Percentiles rank a stretch among this genome's conserved stretches.
Evolutionary conservation across 2,888 invertebrate species (phyloP).

Genomic region (Leptopterna dolabrata): DNA sequence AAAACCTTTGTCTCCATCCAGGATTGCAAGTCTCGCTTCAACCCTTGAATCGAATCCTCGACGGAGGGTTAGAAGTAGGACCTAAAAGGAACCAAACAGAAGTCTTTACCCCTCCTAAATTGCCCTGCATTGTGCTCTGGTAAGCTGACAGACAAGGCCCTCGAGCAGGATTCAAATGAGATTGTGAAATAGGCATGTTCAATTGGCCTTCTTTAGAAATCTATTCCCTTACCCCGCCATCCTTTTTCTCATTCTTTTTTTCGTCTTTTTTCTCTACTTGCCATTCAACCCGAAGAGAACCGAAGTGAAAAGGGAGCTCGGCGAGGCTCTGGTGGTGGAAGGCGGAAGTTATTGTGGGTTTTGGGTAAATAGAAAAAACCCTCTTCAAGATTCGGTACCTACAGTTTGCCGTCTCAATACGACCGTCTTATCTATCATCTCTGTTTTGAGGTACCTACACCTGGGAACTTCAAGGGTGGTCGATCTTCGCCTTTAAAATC

Average conservation of each 20-base stretch:
- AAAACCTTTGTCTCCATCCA: not conserved
- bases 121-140: slow-evolving; percentile 27
- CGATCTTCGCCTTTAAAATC: too few relatives aligned
- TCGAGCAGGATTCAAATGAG: slow-evolving; percentile 40
- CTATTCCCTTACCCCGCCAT: not conserved
- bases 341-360: not conserved
- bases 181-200: slow-evolving; percentile 51
- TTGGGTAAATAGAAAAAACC: not conserved
- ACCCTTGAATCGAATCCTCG: not conserved
- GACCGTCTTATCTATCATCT: not conserved
- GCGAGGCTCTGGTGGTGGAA: not conserved
- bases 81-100: not conserved
- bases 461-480: not conserved
- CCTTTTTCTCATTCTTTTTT: not conserved
- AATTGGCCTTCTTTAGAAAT: slow-evolving; percentile 52
- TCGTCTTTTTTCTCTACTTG: not conserved
- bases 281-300: not conserved
- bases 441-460: not conserved
- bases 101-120: slow-evolving; percentile 30
- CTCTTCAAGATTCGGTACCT: not conserved
- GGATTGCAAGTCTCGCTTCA: not conserved
- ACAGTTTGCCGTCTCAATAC: not conserved
- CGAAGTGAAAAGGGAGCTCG: not conserved
- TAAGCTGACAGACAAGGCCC: slow-evolving; percentile 14
- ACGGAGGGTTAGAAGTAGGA: not conserved